Evolutionary conservation across 2,888 invertebrate species (phyloP).

Genomic region (Parasteatoda lunata): DNA sequence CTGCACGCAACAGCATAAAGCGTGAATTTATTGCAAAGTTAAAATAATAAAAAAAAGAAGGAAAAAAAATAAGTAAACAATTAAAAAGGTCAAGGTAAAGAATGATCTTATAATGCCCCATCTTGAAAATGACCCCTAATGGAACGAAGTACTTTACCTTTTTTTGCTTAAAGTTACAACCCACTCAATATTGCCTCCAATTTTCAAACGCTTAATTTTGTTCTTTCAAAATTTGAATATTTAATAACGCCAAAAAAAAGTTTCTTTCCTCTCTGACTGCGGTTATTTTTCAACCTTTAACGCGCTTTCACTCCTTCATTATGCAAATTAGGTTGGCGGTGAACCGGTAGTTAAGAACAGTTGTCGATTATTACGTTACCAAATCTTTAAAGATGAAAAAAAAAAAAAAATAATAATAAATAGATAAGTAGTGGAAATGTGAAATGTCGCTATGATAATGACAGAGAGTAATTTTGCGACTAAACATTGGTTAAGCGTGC

Average conservation of each 20-base stretch:
- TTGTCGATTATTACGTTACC: conserved; percentile 46
- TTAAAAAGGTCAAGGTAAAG: not conserved
- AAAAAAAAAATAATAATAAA: no score
- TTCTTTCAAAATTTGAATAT: not conserved
- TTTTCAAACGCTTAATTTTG: not conserved
- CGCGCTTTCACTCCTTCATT: conserved; percentile 29
- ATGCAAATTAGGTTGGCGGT: conserved; percentile 48
- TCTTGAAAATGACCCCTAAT: not conserved
- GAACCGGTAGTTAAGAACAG: conserved; percentile 47
- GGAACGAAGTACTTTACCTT: not conserved
- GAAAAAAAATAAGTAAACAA: not conserved
- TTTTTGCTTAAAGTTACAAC: not conserved
- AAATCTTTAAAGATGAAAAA: not conserved
- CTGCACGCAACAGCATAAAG: no score
- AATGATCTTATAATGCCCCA: not conserved
- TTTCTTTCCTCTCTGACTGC: not conserved
- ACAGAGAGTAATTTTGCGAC: not conserved
- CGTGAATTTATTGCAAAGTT: not conserved
- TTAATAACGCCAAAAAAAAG: not conserved
- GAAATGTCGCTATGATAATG: not conserved
- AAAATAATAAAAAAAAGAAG: not conserved
- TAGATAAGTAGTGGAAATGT: not conserved
- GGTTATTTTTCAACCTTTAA: not conserved
- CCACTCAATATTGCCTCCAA: conserved; percentile 2
- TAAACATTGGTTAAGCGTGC: conserved; percentile 2